Conservation (phyloP, 2,888 invertebrate genomes). For the Dinocampus coccinellae region DNA sequence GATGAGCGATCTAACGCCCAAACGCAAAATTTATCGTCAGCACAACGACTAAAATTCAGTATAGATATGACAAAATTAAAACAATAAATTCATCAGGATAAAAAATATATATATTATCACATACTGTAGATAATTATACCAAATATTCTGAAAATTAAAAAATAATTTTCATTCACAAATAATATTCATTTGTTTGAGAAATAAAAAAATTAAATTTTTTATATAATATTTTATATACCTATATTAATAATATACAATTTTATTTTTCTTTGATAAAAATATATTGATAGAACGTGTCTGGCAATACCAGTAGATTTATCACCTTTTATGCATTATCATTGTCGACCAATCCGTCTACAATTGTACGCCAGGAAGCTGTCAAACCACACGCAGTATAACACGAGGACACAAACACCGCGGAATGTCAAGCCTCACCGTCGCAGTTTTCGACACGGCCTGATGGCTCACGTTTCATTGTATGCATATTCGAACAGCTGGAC, state of each 20-base stretch:
- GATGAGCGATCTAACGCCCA: slow-evolving; percentile 58
- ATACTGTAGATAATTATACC: too few relatives aligned
- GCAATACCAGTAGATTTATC: not conserved
- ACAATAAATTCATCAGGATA: slow-evolving; percentile 46
- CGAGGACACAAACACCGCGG: slow-evolving; percentile 18
- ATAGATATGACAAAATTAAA: slow-evolving; percentile 53
- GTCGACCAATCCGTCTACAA: slow-evolving; percentile 20
- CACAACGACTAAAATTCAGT: slow-evolving; percentile 50
- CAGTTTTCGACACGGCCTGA: slow-evolving; percentile 35
- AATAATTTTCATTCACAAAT: too few relatives aligned
- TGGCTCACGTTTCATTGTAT: slow-evolving; percentile 61
- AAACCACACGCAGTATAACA: slow-evolving; percentile 14
- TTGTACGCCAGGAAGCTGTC: slow-evolving; percentile 34
- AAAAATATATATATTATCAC: too few relatives aligned
- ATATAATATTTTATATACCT: not conserved
- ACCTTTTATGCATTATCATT: slow-evolving; percentile 2
- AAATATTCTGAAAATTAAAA: too few relatives aligned
- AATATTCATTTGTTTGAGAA: not conserved
- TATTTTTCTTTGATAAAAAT: not conserved
- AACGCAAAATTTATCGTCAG: slow-evolving; percentile 51
- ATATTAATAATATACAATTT: not conserved
- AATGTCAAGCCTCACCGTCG: slow-evolving; percentile 27
- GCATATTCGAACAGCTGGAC: slow-evolving; percentile 64
- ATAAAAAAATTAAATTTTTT: too few relatives aligned
- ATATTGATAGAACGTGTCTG: not conserved